Percentiles rank a stretch among this genome's conserved stretches.
phyloP scores from a whole-genome alignment of 2,888 invertebrate genomes.

The Psococerastis gibbosa region DNA sequence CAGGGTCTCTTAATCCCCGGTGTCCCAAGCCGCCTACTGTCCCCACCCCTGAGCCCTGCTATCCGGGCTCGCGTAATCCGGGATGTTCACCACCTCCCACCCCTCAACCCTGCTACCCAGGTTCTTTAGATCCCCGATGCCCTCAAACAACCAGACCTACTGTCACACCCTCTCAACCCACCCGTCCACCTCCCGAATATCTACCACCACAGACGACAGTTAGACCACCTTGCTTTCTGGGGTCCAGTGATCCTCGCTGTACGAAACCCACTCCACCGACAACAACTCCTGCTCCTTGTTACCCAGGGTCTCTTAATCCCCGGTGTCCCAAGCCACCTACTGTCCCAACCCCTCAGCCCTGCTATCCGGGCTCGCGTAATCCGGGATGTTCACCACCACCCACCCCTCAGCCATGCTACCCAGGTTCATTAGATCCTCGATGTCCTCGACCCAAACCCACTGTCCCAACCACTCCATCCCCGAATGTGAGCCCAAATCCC shows the following conservation, averaged over 20 bases:
- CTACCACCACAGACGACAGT: too few species aligned
- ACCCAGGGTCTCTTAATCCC: slow-evolving; percentile 15
- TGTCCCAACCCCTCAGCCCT: slow-evolving; percentile 14
- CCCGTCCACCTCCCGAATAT: slow-evolving; percentile 16
- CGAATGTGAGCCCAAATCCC: too few species aligned
- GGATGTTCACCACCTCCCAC: slow-evolving; percentile 15
- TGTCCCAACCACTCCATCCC: too few species aligned
- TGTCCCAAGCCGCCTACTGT: slow-evolving; percentile 11
- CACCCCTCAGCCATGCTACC: slow-evolving; percentile 12
- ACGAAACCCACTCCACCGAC: slow-evolving; percentile 16
- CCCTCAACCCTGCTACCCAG: slow-evolving; percentile 19
- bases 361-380: slow-evolving; percentile 18
- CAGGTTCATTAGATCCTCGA: slow-evolving; percentile 19
- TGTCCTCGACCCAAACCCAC: slow-evolving; percentile 20
- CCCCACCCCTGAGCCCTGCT: slow-evolving; percentile 11
- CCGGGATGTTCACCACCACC: slow-evolving; percentile 21
- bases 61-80: slow-evolving; percentile 14
- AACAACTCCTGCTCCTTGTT: slow-evolving; percentile 14
- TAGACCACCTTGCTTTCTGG: slow-evolving; percentile 14
- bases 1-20: slow-evolving; percentile 16
- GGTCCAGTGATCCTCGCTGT: slow-evolving; percentile 17
- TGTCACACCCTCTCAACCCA: not conserved
- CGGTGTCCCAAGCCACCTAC: slow-evolving; percentile 15
- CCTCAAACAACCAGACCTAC: slow-evolving; percentile 17
- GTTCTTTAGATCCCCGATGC: slow-evolving; percentile 21